Evolutionary conservation across 2,888 invertebrate species (phyloP), one percentile per base, ranked within the genome.

Genomic region (Stramonita haemastoma): DNA sequence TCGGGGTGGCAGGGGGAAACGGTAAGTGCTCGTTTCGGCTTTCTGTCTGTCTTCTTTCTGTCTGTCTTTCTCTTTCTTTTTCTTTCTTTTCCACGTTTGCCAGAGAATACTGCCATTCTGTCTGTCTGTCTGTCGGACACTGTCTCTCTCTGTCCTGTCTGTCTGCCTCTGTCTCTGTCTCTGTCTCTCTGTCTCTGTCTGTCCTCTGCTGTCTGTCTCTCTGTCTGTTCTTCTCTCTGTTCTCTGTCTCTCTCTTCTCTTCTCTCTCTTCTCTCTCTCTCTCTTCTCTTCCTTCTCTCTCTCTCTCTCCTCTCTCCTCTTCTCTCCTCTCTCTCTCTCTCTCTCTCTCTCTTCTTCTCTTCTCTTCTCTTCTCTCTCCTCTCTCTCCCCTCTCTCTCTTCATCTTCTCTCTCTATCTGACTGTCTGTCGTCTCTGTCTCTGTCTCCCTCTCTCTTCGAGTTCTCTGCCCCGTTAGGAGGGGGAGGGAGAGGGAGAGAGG

Each of bases 281-380:
- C 29, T n/a, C n/a, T 22, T 22, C 70, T 70, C 73, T n/a, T 26
- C 26, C 73, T 73, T n/a, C n/a, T 1, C n/a, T n/a, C n/a, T n/a
- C 73, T n/a, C 26, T n/a, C n/a, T n/a, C n/a, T 73, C 73, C 11
- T 11, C 73, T n/a, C n/a, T n/a, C n/a, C 11, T 5, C 11, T 11
- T n/a, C 73, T n/a, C n/a, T 11, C 11, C n/a, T n/a, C 73, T n/a
- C n/a, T 73, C 73, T 73, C 73, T 73, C n/a, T 73, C 73, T 73
- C 73, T n/a, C 73, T 73, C 73, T 73, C 22, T 11, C n/a, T 26
- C 29, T 26, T 11, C n/a, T 73, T n/a, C n/a, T n/a, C n/a, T n/a
- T 73, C 73, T n/a, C 73, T 73, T n/a, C 73, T n/a, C n/a, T n/a
- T n/a, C 73, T 73, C 73, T 73, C 73, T 73, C n/a, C n/a, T n/a